phyloP scores from a whole-genome alignment of 2,888 invertebrate species.

The Xylocampa areola region DNA sequence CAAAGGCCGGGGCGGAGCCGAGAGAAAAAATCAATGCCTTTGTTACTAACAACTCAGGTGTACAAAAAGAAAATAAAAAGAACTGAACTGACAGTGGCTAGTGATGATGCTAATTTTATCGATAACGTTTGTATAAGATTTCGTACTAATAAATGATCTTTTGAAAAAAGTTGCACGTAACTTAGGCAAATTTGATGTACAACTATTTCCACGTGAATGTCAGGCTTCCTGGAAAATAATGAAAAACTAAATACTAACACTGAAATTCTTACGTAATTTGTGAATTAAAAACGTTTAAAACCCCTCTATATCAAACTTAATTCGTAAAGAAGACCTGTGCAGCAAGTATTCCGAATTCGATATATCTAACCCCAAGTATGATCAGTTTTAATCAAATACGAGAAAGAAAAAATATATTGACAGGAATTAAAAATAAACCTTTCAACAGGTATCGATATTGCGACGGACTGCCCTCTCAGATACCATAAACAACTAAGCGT shows the following conservation, averaged over 20 bases:
- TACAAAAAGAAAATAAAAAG: slow-evolving; percentile 83
- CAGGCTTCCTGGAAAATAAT: no score
- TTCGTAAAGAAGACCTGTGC: no score
- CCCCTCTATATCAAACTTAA: no score
- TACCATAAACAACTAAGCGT: slow-evolving; percentile 63
- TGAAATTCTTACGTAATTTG: no score
- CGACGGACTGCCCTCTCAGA: slow-evolving; percentile 49
- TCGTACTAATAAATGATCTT: background rate
- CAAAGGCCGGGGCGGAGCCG: slow-evolving; percentile 81
- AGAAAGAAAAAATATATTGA: background rate
- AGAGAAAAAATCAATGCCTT: slow-evolving; percentile 86
- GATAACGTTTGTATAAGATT: slow-evolving; percentile 60
- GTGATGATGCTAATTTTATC: slow-evolving; percentile 76
- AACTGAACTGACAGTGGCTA: slow-evolving; percentile 71
- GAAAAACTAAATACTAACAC: no score
- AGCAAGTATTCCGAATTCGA: no score
- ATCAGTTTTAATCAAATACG: no score
- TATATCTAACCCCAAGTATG: no score
- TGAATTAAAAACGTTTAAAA: no score
- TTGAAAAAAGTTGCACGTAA: background rate
- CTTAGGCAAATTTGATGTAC: background rate
- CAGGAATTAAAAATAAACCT: slow-evolving; percentile 21
- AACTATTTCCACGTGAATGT: no score
- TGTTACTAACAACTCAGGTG: slow-evolving; percentile 88
- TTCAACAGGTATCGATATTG: slow-evolving; percentile 53